Evolutionary conservation across 2,888 invertebrate species (phyloP).

Genomic region (Acleris sparsana): DNA sequence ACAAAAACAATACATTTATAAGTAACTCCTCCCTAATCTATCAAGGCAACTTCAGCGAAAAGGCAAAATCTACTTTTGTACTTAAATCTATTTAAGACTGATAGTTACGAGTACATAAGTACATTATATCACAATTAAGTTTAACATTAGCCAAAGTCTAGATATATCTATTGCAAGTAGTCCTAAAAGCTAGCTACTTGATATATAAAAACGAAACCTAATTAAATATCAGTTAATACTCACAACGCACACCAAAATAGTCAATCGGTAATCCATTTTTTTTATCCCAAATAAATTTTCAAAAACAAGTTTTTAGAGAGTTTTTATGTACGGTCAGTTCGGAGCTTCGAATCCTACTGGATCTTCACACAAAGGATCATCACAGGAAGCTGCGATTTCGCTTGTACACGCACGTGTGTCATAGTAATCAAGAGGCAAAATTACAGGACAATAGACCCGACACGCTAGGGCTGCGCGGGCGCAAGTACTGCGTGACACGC

Average conservation of each 20-base stretch:
- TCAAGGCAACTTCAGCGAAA: too few species aligned
- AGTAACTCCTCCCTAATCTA: too few species aligned
- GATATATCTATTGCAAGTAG: too few species aligned
- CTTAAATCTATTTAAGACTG: too few species aligned
- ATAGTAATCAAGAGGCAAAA: constrained; percentile 48
- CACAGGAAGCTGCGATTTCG: constrained; percentile 70
- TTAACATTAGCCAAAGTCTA: too few species aligned
- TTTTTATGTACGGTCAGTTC: constrained; percentile 48
- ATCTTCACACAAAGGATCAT: constrained; percentile 58
- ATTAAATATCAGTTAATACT: constrained; percentile 45
- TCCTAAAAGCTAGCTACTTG: too few species aligned
- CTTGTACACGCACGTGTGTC: constrained; percentile 59
- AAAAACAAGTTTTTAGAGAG: neutral
- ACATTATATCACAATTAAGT: too few species aligned
- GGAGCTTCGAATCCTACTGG: constrained; percentile 58
- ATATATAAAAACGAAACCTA: too few species aligned
- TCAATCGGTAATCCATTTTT: constrained; percentile 58
- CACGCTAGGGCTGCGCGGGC: constrained; percentile 48
- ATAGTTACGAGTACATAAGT: too few species aligned
- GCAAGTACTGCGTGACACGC: neutral
- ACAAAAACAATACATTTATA: too few species aligned
- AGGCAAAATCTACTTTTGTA: too few species aligned
- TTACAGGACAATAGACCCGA: constrained; percentile 51
- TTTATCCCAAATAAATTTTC: constrained; percentile 3
- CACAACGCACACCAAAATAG: constrained; percentile 57